These are phyloP conservation scores for Pangasius macronema DNA, from an alignment of 2,797 vertebrate species.

Conservation along the genomic window DNA sequence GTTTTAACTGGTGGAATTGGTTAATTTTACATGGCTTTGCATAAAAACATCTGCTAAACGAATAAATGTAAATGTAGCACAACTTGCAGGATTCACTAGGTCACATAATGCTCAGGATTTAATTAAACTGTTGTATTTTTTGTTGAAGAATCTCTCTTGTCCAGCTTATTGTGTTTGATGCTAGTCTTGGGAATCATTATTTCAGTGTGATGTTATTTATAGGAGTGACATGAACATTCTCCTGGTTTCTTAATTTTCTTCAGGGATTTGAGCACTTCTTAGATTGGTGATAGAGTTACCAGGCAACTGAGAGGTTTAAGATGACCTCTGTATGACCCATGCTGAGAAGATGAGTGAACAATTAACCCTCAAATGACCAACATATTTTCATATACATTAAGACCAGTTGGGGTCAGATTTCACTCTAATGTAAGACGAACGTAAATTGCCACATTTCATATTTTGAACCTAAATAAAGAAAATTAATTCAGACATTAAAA, in stretches of 20 bases:
- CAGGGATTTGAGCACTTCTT: neutral
- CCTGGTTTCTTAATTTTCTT: neutral
- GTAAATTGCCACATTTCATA: neutral
- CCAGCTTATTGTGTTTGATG: conserved; percentile 2
- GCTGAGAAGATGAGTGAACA: neutral
- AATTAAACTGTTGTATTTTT: neutral
- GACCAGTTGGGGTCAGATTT: neutral
- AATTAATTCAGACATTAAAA: neutral
- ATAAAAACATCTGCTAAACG: neutral
- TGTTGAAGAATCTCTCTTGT: neutral
- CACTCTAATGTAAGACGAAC: neutral
- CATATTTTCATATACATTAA: neutral
- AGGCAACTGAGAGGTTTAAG: neutral
- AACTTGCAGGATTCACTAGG: neutral
- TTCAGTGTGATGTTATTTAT: conserved; percentile 26
- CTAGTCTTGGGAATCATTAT: conserved; percentile 21
- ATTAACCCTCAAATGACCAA: neutral
- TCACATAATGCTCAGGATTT: neutral
- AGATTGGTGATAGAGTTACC: neutral
- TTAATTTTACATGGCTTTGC: neutral
- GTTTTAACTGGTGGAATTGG: neutral
- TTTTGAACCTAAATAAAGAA: neutral
- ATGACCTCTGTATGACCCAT: conserved; percentile 22
- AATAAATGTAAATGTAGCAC: neutral
- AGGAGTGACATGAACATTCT: neutral